Base-by-base conservation (phyloP, 2,113 vertebrate genomes). In the Paramisgurnus dabryanus region DNA sequence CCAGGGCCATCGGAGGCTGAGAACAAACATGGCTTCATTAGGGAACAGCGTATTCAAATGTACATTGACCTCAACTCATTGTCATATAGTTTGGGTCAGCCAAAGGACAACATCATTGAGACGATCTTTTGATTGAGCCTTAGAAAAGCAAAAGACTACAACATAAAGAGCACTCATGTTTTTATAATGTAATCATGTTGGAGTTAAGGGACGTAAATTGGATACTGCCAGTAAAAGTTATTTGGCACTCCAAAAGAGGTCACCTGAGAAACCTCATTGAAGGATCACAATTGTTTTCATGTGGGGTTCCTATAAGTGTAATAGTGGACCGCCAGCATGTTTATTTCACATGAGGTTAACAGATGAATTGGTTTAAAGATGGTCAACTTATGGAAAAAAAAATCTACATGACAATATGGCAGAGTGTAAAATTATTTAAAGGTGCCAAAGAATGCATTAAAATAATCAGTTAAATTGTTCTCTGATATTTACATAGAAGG, bases 251-350 rank as follows among this genome's bases (percentile, higher is more conserved):
- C 71, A 22, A 9, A 47, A 57, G 50, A 12, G 50, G 50, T 66
- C 11, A 18, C 43, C 49, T 15, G 22, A 75, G 66, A 61, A 63
- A 18, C 15, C 22, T 17, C 43, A 22, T 49, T 63, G 3, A n/a
- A 55, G 50, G 13, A 55, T 43, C 47, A 50, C 49, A 12, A 34
- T 47, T 27, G 61, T 43, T 43, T 55, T 84, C 57, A 63, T 84
- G 78, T 79, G 57, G n/a, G n/a, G 27, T 17, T 8, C 64, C 40
- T 9, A 18, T 74, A 57, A 57, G 17, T 58, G 55, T 58, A n/a
- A 39, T 72, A 40, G 18, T 47, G 1, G 12, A 39, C 13, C n/a
- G 4, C 13, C 8, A 13, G 9, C 15, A 55, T 18, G 15, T 53
- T n/a, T 53, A 40, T 71, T 40, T 4, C 13, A 10, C 49, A 6